These are phyloP conservation scores for Oryzias celebensis DNA, from an alignment of 2,113 vertebrate species.

Conservation along the genomic window DNA sequence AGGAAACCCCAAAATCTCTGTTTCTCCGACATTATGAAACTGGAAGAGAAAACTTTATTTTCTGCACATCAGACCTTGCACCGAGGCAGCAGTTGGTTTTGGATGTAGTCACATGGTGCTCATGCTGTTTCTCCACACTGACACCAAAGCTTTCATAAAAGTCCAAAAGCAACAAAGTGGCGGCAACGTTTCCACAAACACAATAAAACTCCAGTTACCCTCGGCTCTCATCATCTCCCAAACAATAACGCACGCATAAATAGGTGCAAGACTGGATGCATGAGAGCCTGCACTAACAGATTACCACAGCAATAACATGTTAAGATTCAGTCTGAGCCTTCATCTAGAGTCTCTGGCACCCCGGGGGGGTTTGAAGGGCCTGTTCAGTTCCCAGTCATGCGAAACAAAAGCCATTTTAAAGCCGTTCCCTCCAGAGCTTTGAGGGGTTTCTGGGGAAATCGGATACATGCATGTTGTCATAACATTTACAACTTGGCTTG, in stretches of 20 bases:
- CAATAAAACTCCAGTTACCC: conserved; percentile 38
- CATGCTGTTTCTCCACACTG: conserved; percentile 38
- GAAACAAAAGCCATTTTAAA: conserved; percentile 64
- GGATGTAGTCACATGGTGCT: conserved; percentile 36
- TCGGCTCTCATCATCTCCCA: conserved; percentile 11
- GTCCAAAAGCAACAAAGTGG: conserved; percentile 60
- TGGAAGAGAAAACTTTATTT: conserved; percentile 6
- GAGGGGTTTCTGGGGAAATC: conserved; percentile 57
- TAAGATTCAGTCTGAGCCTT: conserved; percentile 42
- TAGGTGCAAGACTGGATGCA: conserved; percentile 5
- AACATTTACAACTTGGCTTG: conserved; percentile 53
- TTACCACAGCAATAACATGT: conserved; percentile 27
- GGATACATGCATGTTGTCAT: conserved; percentile 55
- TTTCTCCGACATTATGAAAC: not conserved
- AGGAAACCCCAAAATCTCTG: conserved; percentile 1
- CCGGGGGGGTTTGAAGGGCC: conserved; percentile 45
- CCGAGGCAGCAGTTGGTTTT: conserved; percentile 32
- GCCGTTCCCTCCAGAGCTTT: conserved; percentile 35
- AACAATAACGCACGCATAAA: conserved; percentile 13
- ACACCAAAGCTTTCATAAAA: conserved; percentile 28
- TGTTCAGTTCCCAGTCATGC: conserved; percentile 54
- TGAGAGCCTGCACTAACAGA: conserved; percentile 28
- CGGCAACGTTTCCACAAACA: conserved; percentile 47
- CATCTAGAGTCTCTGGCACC: conserved; percentile 34
- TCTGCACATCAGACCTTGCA: conserved; percentile 5